Evolutionary conservation across 2,888 invertebrate species (phyloP), one percentile per base, ranked within the genome.

Genomic region (Julus scandinavius): DNA sequence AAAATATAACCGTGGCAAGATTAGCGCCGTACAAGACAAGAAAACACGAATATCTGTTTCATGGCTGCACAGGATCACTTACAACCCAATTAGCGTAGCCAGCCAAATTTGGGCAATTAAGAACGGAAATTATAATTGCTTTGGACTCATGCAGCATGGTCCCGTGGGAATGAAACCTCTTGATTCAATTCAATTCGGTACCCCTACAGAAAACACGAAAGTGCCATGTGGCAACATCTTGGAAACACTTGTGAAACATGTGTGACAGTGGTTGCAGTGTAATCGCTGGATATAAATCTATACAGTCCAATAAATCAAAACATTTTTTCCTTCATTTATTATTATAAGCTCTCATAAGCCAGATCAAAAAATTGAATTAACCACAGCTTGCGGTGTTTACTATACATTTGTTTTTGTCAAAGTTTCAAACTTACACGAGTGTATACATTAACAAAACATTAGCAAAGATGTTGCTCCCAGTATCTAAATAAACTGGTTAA

Each of bases 1-100:
- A 29, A 29, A 29, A 72, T 6, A 63, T 20, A 20, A 63, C n/a
- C 63, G 72, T 72, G 29, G 11, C n/a, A 72, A 29, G 72, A 11
- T 29, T 29, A 72, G 63, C 63, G n/a, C 20, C 63, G n/a, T 63
- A 63, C 63, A 63, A n/a, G 63, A 63, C 20, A n/a, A n/a, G 63
- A 63, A 63, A 63, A 63, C 63, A 72, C 29, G 72, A 72, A 72
- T 72, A 72, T 72, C 63, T 20, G 63, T 63, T 63, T 63, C 63
- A 63, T 5, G 20, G 72, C 72, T 72, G 72, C 29, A 9, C 29
- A 72, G 29, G 72, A 72, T 72, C 72, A n/a, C 29, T 72, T 72
- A 72, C 72, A 72, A 72, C 72, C 29, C 11, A 72, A 72, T 72
- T 72, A 72, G 72, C 72, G 72, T 72, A 29, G 72, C 38, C 29